Conservation (phyloP, 2,888 invertebrate genomes). For the Nemapogon koenigi region DNA sequence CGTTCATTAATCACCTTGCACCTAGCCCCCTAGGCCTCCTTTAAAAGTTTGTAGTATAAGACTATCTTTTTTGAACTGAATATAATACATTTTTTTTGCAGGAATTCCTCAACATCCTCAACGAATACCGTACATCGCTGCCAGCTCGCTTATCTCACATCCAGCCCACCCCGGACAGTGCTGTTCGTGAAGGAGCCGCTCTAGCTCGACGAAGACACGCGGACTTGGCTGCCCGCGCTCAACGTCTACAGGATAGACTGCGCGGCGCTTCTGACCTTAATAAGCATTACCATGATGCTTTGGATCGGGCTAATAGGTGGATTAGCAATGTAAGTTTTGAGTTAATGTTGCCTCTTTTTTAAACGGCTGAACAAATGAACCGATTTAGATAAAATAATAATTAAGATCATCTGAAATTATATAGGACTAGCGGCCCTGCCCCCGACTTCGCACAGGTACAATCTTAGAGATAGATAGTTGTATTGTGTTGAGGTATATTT, state of each 20-base stretch:
- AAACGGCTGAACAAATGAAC: too few relatives aligned
- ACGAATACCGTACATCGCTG: slow-evolving; percentile 85
- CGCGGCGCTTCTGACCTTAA: slow-evolving; percentile 72
- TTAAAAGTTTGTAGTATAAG: not conserved
- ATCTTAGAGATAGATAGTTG: too few relatives aligned
- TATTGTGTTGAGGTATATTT: too few relatives aligned
- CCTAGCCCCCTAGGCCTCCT: not conserved
- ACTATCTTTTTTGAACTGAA: too few relatives aligned
- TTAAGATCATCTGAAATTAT: too few relatives aligned
- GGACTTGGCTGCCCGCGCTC: slow-evolving; percentile 83
- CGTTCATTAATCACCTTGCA: too few relatives aligned
- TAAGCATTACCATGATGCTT: slow-evolving; percentile 75
- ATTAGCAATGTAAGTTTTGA: slow-evolving; percentile 69
- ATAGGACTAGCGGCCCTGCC: too few relatives aligned
- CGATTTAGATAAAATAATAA: too few relatives aligned
- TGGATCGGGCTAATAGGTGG: slow-evolving; percentile 84
- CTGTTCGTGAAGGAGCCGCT: slow-evolving; percentile 80
- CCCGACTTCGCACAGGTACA: too few relatives aligned
- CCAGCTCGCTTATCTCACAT: slow-evolving; percentile 85
- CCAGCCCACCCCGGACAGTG: slow-evolving; percentile 71
- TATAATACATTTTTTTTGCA: slow-evolving; percentile 25
- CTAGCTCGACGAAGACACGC: slow-evolving; percentile 80
- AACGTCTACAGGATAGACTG: slow-evolving; percentile 81
- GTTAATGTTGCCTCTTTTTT: too few relatives aligned
- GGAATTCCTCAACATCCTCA: slow-evolving; percentile 83